Evolutionary conservation across 2,113 vertebrate genomes (phyloP).

Genomic region (Otus sunia): DNA sequence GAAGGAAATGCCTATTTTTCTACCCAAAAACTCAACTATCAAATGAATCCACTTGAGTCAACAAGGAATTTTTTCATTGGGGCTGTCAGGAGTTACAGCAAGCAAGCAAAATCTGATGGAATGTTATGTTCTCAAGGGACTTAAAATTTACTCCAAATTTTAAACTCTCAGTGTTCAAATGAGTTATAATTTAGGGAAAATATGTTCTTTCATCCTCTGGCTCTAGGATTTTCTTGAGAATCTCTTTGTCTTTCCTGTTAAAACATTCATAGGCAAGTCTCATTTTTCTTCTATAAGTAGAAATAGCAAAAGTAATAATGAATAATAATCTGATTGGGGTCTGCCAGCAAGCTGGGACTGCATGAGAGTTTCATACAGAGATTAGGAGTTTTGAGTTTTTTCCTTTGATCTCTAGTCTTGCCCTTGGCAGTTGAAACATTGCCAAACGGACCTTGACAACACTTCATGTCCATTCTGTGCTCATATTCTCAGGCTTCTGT

Average conservation of each 20-base stretch:
- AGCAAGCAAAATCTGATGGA: neutral
- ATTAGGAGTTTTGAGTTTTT: conserved; percentile 10
- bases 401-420: conserved; percentile 40
- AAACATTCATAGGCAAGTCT: neutral
- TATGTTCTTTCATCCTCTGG: neutral
- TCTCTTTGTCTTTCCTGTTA: neutral
- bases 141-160: neutral
- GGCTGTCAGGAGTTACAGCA: neutral
- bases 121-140: neutral
- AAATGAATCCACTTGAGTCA: neutral
- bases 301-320: neutral
- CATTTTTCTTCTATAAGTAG: neutral
- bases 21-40: neutral
- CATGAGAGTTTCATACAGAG: neutral
- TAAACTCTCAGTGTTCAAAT: neutral
- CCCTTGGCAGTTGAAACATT: neutral
- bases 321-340: neutral
- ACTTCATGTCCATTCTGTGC: neutral
- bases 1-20: neutral
- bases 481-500: conserved; percentile 1
- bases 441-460: conserved; percentile 29
- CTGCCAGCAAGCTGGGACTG: neutral
- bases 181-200: neutral
- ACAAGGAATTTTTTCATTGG: neutral
- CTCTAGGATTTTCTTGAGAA: neutral